phyloP scores from a whole-genome alignment of 1,140 invertebrate species.

The Drosophila biarmipes region DNA sequence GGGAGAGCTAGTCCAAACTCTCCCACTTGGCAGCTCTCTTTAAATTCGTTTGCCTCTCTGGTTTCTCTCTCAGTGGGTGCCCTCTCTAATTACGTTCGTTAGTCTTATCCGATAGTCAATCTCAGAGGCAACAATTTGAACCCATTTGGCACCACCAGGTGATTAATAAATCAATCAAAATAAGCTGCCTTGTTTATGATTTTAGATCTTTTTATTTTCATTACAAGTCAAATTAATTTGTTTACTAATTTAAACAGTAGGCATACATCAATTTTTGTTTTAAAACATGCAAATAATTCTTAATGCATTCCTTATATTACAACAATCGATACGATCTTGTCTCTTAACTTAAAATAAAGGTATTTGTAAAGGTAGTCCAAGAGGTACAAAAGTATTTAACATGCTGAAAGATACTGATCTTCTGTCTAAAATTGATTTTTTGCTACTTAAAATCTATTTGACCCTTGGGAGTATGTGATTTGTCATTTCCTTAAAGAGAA shows the following conservation, averaged over 20 bases:
- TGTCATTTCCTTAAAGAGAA: background rate
- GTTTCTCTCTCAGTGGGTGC: background rate
- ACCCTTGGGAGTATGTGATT: too few relatives aligned
- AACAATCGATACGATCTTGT: too few relatives aligned
- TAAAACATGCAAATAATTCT: too few relatives aligned
- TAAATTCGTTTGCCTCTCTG: background rate
- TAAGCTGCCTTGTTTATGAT: background rate
- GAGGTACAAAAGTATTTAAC: too few relatives aligned
- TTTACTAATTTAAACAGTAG: too few relatives aligned
- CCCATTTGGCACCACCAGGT: constrained; percentile 4
- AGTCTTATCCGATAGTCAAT: background rate
- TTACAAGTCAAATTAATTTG: background rate
- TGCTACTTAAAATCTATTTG: too few relatives aligned
- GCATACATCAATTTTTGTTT: too few relatives aligned
- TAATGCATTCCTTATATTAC: too few relatives aligned
- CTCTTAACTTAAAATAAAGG: too few relatives aligned
- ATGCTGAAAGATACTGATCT: too few relatives aligned
- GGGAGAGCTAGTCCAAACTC: constrained; percentile 5
- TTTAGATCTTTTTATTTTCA: background rate
- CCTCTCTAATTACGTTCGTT: background rate
- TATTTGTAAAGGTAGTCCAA: too few relatives aligned
- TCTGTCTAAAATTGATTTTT: too few relatives aligned
- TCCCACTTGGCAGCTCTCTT: constrained; percentile 9
- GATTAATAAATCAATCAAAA: constrained; percentile 4
- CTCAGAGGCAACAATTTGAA: background rate